A percentile compares a stretch with the other conserved stretches of the same genome.
Conservation (phyloP, 2,888 invertebrate species). For the Cephus nigrinus region DNA sequence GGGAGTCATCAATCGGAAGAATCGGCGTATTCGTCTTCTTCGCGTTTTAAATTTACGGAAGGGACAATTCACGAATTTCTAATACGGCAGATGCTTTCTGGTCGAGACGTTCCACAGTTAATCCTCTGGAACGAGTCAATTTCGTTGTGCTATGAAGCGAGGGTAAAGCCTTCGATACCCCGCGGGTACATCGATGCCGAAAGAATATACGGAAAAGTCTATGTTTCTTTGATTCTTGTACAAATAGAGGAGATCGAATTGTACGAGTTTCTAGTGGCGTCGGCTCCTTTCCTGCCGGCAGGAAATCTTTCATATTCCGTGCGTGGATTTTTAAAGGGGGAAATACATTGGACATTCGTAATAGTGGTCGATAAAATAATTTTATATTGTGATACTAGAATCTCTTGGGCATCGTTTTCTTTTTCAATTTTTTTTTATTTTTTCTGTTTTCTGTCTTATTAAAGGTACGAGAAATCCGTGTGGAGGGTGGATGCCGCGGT, state of each 20-base stretch:
- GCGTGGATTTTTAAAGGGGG: background rate
- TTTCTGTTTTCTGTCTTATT: background rate
- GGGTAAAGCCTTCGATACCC: slow-evolving; percentile 46
- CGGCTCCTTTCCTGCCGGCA: background rate
- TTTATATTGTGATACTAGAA: background rate
- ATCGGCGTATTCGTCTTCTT: background rate
- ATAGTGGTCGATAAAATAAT: background rate
- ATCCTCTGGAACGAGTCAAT: slow-evolving; percentile 54
- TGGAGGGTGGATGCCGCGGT: background rate
- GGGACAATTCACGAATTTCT: background rate
- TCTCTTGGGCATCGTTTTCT: background rate
- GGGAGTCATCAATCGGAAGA: background rate
- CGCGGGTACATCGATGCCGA: background rate
- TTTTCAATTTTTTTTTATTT: background rate
- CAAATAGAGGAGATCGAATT: background rate
- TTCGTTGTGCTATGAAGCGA: slow-evolving; percentile 51
- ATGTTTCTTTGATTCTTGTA: background rate
- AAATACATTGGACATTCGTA: background rate
- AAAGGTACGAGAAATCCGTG: background rate
- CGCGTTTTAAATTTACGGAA: background rate
- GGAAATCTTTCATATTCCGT: background rate
- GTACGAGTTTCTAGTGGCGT: background rate
- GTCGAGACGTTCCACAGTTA: slow-evolving; percentile 28
- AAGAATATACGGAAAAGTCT: background rate
- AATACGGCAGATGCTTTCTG: background rate